Conservation (phyloP, 2,113 vertebrate genomes). For the Circaetus gallicus region DNA sequence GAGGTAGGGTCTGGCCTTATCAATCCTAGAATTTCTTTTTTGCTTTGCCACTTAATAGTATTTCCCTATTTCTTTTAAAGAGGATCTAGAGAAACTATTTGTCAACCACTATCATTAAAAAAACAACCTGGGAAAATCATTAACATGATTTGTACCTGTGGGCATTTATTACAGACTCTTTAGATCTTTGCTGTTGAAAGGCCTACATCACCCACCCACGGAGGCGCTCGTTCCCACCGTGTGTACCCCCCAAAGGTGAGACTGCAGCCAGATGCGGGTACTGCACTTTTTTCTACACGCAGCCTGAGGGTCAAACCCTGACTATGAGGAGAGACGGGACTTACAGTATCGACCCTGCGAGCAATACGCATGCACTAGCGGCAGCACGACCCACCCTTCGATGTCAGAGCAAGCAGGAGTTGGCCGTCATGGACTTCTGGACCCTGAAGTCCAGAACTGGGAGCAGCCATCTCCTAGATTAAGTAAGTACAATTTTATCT, state of each 20-base stretch:
- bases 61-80: not conserved
- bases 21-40: not conserved
- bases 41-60: not conserved
- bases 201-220: not conserved
- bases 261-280: not conserved
- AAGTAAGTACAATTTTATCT: not conserved
- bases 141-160: not conserved
- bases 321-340: not conserved
- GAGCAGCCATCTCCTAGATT: not conserved
- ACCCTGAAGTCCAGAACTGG: not conserved
- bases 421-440: accelerated
- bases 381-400: accelerated
- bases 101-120: not conserved
- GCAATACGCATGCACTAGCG: accelerated
- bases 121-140: not conserved
- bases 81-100: not conserved
- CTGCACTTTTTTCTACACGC: accelerated
- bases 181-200: not conserved
- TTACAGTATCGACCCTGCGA: accelerated
- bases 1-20: not conserved
- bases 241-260: not conserved
- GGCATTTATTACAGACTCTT: not conserved
- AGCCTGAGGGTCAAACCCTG: not conserved
- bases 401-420: not conserved
- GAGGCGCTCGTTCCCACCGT: accelerated